These are phyloP conservation scores for Torymus texanus DNA, from an alignment of 2,888 invertebrate species.

Conservation along the genomic window DNA sequence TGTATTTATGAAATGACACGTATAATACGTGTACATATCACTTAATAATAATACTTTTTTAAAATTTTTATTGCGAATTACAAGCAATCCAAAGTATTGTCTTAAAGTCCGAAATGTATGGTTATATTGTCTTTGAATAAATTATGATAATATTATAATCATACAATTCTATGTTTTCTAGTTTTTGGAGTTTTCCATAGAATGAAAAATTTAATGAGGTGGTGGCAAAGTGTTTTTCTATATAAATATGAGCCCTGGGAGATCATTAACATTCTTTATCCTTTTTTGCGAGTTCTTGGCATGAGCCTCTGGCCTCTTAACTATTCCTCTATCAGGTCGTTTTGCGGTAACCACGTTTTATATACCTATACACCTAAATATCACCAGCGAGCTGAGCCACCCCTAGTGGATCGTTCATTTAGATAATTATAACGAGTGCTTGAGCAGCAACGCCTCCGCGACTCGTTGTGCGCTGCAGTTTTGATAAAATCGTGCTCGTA, in stretches of 20 bases:
- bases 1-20: no score
- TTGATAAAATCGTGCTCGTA: slow-evolving; percentile 44
- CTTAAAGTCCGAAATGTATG: no score
- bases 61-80: no score
- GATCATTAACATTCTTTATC: slow-evolving; percentile 26
- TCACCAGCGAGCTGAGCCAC: background rate
- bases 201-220: no score
- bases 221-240: background rate
- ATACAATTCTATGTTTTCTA: no score
- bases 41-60: no score
- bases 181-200: no score
- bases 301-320: slow-evolving; percentile 8
- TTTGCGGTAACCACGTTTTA: slow-evolving; percentile 22
- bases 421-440: slow-evolving; percentile 57
- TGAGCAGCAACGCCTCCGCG: slow-evolving; percentile 40
- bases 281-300: slow-evolving; percentile 7
- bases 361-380: background rate
- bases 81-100: no score
- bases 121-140: no score
- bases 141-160: no score
- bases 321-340: slow-evolving; percentile 32
- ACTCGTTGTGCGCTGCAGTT: slow-evolving; percentile 42
- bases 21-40: no score
- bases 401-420: slow-evolving; percentile 53
- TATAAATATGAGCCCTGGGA: slow-evolving; percentile 7